Percentiles rank a stretch among this genome's conserved stretches.
Evolutionary conservation across 1,140 invertebrate genomes (phyloP).

Genomic region (Heliconius hewitsoni): DNA sequence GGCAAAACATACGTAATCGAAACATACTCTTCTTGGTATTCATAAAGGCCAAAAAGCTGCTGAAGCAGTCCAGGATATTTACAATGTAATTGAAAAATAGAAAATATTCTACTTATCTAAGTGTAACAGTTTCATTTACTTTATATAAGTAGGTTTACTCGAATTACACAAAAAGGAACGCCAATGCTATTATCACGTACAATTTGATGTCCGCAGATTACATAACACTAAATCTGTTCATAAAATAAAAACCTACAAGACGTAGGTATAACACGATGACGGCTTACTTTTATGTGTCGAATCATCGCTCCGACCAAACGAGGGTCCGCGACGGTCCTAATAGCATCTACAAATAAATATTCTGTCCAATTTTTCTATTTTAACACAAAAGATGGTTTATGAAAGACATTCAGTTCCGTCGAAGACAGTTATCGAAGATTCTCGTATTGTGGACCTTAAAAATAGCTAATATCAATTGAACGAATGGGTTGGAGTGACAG

Average conservation of each 20-base stretch:
- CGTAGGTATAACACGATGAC: not conserved
- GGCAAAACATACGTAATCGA: too few relatives aligned
- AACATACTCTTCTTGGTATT: too few relatives aligned
- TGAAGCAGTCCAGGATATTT: too few relatives aligned
- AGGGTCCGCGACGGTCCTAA: not conserved
- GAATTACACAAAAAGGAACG: not conserved
- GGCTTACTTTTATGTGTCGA: conserved; percentile 8
- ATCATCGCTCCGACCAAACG: not conserved
- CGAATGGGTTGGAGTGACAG: conserved; percentile 1
- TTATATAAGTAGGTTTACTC: too few relatives aligned
- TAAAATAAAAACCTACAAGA: not conserved
- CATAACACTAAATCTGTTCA: not conserved
- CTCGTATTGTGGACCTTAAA: conserved; percentile 15
- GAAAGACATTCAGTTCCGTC: conserved; percentile 12
- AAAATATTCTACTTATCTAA: too few relatives aligned
- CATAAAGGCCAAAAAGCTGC: too few relatives aligned
- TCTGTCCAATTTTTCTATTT: conserved; percentile 3
- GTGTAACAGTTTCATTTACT: too few relatives aligned
- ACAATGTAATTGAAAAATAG: too few relatives aligned
- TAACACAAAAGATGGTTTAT: not conserved
- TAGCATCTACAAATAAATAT: not conserved
- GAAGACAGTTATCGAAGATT: conserved; percentile 14
- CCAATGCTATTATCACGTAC: not conserved
- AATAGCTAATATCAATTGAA: conserved; percentile 19
- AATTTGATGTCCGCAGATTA: not conserved